Evolutionary conservation across 1,140 invertebrate species (phyloP), one percentile per base, ranked within the genome.

Genomic region (Camponotus floridanus): DNA sequence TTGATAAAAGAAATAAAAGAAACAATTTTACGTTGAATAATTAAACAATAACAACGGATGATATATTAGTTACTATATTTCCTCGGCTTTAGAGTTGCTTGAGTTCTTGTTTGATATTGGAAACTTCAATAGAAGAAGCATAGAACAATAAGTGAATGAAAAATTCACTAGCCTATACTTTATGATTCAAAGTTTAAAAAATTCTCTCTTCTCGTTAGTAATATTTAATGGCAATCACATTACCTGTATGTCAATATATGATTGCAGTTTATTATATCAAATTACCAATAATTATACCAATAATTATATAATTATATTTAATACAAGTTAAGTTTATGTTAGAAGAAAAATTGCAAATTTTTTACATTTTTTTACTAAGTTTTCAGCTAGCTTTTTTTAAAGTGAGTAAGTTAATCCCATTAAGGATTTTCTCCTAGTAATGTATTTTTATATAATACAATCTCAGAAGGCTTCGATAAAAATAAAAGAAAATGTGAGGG

Each of bases 121-220:
- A 61, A 87, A 67, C 51, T 87, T 88, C 64, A 87, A 51, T 18
- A 45, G 31, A 51, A 62, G 39, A 8, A 8, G 21, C 57, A 62
- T n/a, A 61, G 9, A 36, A 18, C 31, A n/a, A 7, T 8, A 42
- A 6, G 42, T 42, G 26, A 18, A n/a, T 13, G 21, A 31, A n/a
- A 45, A 79, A 55, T 8, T 36, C 11, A 39, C 2, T 21, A 18
- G 1, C 31, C 2, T n/a, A 33, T 11, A 36, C 31, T 45, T 78
- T 45, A 1, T 26, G n/a, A 21, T 79, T 79, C 4, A 51, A 18
- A 51, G 21, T 79, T 79, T 26, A 51, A 67, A 67, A 79, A 18
- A 67, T 51, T 55, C 6, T 21, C 5, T 48, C 13, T 21, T 21
- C 5, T 15, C 21, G 4, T 21, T 11, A 64, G 11, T 39, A 61